Conservation (phyloP, 2,888 invertebrate genomes). For the Elysia crispata region DNA sequence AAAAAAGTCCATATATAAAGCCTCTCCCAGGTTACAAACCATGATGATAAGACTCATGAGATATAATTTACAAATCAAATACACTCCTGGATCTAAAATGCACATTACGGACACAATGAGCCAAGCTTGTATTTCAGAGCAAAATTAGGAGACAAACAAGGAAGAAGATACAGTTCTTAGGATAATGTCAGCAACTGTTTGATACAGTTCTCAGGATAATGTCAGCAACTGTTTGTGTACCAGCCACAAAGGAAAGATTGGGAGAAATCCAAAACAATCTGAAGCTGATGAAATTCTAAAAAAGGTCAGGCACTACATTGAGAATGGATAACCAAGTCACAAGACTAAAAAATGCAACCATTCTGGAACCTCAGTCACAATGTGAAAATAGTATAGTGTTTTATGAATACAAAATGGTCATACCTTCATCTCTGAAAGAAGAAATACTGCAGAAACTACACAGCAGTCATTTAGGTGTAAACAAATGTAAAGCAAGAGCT, state of each 20-base stretch:
- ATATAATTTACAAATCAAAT: slow-evolving; percentile 51
- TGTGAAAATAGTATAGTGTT: slow-evolving; percentile 5
- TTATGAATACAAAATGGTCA: neutral
- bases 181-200: neutral
- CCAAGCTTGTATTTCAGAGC: slow-evolving; percentile 30
- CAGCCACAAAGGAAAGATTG: neutral
- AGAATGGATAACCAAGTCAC: neutral
- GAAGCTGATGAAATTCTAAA: neutral
- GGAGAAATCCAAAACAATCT: neutral
- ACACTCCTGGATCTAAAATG: slow-evolving; percentile 51
- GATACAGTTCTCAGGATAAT: neutral
- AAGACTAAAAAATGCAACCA: neutral
- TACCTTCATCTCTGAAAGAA: neutral
- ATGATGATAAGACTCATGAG: slow-evolving; percentile 45
- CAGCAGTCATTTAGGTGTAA: neutral
- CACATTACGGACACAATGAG: slow-evolving; percentile 51
- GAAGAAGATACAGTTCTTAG: neutral
- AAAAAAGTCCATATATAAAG: neutral
- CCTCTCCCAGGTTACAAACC: neutral
- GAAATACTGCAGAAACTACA: slow-evolving; percentile 4
- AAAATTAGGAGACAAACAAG: neutral
- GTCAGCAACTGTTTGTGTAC: neutral
- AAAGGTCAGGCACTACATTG: neutral
- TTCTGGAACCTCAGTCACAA: neutral
- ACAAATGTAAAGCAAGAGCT: slow-evolving; percentile 17